Evolutionary conservation across 2,113 vertebrate genomes (phyloP).

Genomic region (Noctilio leporinus): DNA sequence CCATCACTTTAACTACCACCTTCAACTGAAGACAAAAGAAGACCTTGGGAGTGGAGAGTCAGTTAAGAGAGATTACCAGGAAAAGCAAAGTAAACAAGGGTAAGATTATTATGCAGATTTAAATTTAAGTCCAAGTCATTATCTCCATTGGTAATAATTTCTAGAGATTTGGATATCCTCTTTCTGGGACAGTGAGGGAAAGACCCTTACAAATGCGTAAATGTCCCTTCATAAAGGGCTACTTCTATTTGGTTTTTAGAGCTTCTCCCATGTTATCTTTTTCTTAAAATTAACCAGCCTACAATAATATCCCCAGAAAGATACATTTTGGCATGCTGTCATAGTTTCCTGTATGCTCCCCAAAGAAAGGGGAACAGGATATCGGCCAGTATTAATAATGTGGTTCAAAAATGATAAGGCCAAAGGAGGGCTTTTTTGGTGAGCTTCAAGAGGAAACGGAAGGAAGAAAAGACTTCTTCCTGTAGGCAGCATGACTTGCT

Average conservation of each 20-base stretch:
- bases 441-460: background rate
- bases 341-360: background rate
- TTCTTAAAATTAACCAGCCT: too few species aligned
- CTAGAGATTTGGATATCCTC: background rate
- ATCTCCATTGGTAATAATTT: background rate
- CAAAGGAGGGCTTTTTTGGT: background rate
- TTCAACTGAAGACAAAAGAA: background rate
- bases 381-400: background rate
- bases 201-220: background rate
- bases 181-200: background rate
- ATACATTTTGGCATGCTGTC: too few species aligned
- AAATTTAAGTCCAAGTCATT: background rate
- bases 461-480: background rate
- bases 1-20: background rate
- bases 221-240: background rate
- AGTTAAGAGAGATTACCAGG: background rate
- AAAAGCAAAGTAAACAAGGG: too few species aligned
- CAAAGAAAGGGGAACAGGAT: background rate
- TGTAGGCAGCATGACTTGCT: background rate
- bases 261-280: too few species aligned
- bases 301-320: too few species aligned
- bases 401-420: background rate
- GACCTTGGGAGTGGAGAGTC: background rate
- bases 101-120: background rate
- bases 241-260: background rate